phyloP scores from a whole-genome alignment of 2,888 invertebrate species.

The Patella depressa region DNA sequence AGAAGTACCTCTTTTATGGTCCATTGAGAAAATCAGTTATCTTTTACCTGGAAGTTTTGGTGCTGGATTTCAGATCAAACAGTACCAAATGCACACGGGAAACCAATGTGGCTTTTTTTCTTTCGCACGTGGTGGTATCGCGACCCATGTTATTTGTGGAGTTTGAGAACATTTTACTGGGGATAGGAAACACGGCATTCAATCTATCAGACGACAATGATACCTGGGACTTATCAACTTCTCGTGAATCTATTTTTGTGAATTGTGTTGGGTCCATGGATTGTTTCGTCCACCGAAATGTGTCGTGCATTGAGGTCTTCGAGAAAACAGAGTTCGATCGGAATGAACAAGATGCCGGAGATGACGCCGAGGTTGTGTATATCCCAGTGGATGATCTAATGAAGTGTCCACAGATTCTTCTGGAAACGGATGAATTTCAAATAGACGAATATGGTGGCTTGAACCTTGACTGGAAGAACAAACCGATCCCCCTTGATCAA shows the following conservation, averaged over 20 bases:
- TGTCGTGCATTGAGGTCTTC: no score
- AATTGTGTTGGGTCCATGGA: background rate
- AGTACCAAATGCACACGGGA: no score
- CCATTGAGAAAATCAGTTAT: background rate
- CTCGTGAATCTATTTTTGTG: conserved; percentile 18
- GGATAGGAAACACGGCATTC: background rate
- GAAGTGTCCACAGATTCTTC: conserved; percentile 27
- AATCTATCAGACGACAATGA: conserved; percentile 30
- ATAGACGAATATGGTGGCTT: background rate
- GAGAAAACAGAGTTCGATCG: background rate
- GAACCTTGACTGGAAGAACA: background rate
- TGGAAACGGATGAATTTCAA: conserved; percentile 24
- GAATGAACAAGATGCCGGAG: background rate
- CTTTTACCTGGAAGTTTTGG: conserved; percentile 32
- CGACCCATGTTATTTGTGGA: no score
- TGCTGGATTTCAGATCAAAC: conserved; percentile 1
- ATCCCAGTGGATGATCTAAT: conserved; percentile 25
- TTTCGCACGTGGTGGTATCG: no score
- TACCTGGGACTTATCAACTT: conserved; percentile 24
- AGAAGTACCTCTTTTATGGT: conserved; percentile 15
- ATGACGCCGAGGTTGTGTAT: conserved; percentile 1
- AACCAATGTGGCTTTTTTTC: no score
- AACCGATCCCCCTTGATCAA: background rate
- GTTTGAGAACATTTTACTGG: no score
- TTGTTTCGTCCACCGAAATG: no score